Base-by-base conservation (phyloP, 2,113 vertebrate genomes). In the Martes martes region DNA sequence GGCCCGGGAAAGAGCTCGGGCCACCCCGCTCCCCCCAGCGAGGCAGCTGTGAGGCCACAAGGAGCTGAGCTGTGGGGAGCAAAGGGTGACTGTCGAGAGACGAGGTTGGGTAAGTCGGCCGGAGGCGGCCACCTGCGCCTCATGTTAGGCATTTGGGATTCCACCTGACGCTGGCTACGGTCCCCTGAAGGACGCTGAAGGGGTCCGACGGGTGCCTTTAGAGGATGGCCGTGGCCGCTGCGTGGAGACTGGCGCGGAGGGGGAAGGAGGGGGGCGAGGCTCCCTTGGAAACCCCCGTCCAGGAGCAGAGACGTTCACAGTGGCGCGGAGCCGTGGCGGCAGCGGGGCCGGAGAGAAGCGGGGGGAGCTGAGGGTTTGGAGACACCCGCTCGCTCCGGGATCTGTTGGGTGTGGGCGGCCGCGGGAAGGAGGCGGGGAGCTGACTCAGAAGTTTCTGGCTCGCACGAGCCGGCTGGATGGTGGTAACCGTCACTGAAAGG, bases 371-470 rank as follows among this genome's bases (percentile, higher is more conserved):
- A 79, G 36, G 4, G 2, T 13, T 86, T n/a, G 28, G 23, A 61
- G 73, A 23, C 23, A 13, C 50, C 39, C 57, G 63, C 73, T 82
- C 33, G 21, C 45, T 92, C 47, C 39, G 65, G 45, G 23, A 73
- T 39, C 47, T n/a, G 11, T 19, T 55, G 52, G 28, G 36, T 26
- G 69, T 94, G 80, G 89, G 92, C 57, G 42, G 36, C 79, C 42
- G 95, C 59, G n/a, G 63, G 81, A 95, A 85, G 81, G 78, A 93
- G 81, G 83, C 69, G 79, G 69, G 42, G 78, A 86, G 69, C 82
- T 95, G 97, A 97, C 73, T 97, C 95, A 81, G 59, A 93, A 42
- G 59, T 86, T 97, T 97, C 89, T 97, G 93, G 85, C 91, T 42
- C 0, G 1, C 95, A 67, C 89, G 69, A 45, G 13, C 73, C 86